Evolutionary conservation across 1,140 invertebrate genomes (phyloP).

Genomic region (Dicyema japonicum): DNA sequence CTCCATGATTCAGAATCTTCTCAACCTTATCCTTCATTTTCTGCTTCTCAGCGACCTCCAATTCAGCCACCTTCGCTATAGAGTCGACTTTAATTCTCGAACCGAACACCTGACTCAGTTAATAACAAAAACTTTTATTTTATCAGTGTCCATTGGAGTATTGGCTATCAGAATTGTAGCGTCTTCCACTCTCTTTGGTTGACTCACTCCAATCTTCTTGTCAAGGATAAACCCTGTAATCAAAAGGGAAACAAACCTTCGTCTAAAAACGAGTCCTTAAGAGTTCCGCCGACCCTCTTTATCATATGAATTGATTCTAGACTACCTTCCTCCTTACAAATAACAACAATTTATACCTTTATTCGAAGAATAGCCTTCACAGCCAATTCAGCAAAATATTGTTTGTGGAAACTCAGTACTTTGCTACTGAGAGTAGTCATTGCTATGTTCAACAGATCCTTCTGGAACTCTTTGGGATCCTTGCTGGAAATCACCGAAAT

Average conservation of each 20-base stretch:
- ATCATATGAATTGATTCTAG: conserved; percentile 83
- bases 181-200: conserved; percentile 55
- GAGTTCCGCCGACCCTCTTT: conserved; percentile 59
- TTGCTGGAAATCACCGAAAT: conserved; percentile 20
- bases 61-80: conserved; percentile 77
- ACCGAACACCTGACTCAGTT: conserved; percentile 1
- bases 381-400: conserved; percentile 66
- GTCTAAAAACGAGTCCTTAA: conserved; percentile 79
- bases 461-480: conserved; percentile 38
- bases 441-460: conserved; percentile 78
- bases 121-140: conserved; percentile 42
- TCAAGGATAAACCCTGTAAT: conserved; percentile 53
- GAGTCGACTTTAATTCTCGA: conserved; percentile 48
- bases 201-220: conserved; percentile 64
- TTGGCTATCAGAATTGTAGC: conserved; percentile 93
- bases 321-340: conserved; percentile 41
- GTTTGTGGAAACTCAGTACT: conserved; percentile 81
- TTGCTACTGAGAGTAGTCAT: conserved; percentile 86
- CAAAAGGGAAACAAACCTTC: conserved; percentile 27
- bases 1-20: conserved; percentile 69
- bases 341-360: conserved; percentile 24
- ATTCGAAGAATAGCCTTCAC: conserved; percentile 71
- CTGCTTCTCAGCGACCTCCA: conserved; percentile 85
- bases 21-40: conserved; percentile 99
- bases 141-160: conserved; percentile 98